phyloP scores from a whole-genome alignment of 2,113 vertebrate genomes.

The Peromyscus polionotus region DNA sequence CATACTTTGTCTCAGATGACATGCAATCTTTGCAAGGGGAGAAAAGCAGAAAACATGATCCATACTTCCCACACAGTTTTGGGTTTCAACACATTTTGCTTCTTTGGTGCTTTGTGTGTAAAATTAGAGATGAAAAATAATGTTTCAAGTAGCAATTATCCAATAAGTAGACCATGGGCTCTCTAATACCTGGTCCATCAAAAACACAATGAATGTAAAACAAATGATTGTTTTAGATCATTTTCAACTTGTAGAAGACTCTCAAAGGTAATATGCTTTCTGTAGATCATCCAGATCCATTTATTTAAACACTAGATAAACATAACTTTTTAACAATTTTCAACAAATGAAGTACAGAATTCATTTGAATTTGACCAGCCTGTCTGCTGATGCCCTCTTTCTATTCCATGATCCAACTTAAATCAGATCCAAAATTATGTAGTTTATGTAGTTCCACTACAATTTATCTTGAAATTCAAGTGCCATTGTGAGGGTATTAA shows the following conservation, averaged over 20 bases:
- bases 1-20: background rate
- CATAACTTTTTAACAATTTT: background rate
- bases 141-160: background rate
- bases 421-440: background rate
- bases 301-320: background rate
- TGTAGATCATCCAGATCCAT: background rate
- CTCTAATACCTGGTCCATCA: background rate
- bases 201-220: background rate
- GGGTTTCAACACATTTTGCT: background rate
- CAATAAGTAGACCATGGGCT: background rate
- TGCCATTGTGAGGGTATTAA: background rate
- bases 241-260: background rate
- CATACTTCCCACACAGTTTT: background rate
- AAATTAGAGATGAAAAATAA: background rate
- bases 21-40: background rate
- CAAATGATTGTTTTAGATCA: background rate
- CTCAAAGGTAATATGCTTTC: background rate
- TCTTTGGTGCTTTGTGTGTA: background rate
- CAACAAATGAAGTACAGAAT: background rate
- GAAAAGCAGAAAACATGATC: background rate
- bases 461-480: background rate
- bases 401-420: background rate
- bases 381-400: background rate
- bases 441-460: background rate
- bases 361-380: background rate